A percentile compares a stretch with the other conserved stretches of the same genome.
These are phyloP conservation scores for Puntigrus tetrazona DNA, from an alignment of 2,113 vertebrate species.

Conservation along the genomic window DNA sequence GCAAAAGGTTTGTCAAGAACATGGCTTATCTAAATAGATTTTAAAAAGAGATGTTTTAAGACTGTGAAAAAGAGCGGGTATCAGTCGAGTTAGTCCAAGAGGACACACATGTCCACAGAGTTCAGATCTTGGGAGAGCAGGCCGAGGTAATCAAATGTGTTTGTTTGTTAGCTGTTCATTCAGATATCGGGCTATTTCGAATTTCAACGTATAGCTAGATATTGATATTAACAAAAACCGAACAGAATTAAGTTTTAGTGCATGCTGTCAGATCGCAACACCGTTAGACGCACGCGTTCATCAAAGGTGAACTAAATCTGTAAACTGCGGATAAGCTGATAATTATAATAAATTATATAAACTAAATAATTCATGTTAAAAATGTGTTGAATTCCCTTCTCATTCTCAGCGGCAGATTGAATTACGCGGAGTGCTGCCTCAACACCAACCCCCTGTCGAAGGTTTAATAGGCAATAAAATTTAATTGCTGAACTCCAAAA, in stretches of 20 bases:
- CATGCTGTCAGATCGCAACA: background rate
- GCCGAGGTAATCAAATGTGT: background rate
- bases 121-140: background rate
- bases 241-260: background rate
- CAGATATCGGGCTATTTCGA: background rate
- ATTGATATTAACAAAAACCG: background rate
- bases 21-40: background rate
- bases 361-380: slow-evolving; percentile 2
- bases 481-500: slow-evolving; percentile 75
- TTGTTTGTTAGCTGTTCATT: background rate
- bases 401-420: slow-evolving; percentile 38
- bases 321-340: background rate
- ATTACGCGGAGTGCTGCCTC: slow-evolving; percentile 49
- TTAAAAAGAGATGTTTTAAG: background rate
- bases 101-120: background rate
- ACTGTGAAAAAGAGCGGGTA: background rate
- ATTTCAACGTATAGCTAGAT: background rate
- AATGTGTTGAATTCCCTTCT: background rate
- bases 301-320: background rate
- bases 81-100: background rate
- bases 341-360: background rate
- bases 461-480: slow-evolving; percentile 78
- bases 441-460: slow-evolving; percentile 60
- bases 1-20: background rate
- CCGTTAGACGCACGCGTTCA: background rate